A percentile compares a stretch with the other conserved stretches of the same genome.
Evolutionary conservation across 2,113 vertebrate species (phyloP).

Genomic region (Dasyornis broadbenti): DNA sequence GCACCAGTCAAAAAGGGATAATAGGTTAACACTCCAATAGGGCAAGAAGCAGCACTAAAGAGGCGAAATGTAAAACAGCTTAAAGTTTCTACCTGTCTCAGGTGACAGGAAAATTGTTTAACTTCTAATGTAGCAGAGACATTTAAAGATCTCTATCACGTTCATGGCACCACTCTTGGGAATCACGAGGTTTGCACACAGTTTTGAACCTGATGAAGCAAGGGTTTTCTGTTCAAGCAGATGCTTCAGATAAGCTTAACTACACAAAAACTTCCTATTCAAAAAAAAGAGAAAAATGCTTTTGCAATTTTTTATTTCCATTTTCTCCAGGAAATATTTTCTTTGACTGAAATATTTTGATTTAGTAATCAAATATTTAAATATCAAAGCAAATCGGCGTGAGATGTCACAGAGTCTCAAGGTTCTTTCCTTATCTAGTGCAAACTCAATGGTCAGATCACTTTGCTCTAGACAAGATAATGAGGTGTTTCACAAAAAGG

Average conservation of each 20-base stretch:
- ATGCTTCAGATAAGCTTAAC: neutral
- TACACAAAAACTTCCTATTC: neutral
- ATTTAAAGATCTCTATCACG: neutral
- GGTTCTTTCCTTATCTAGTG: neutral
- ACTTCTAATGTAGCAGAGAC: neutral
- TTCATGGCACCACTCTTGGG: neutral
- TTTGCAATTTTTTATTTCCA: accelerated
- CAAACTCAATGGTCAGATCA: neutral
- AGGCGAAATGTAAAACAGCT: neutral
- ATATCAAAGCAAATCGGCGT: neutral
- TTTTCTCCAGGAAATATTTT: neutral
- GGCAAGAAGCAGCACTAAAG: neutral
- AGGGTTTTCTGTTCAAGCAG: neutral
- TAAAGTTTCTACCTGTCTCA: neutral
- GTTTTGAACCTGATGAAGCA: neutral
- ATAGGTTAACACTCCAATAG: neutral
- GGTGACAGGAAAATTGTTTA: neutral
- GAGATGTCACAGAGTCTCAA: neutral
- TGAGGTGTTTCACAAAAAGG: neutral
- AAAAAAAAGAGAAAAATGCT: accelerated
- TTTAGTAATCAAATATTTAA: neutral
- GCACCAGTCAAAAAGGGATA: neutral
- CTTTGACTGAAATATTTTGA: neutral
- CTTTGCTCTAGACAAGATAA: neutral
- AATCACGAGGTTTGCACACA: neutral